Base-by-base conservation (phyloP, 2,113 vertebrate genomes). In the Laticauda laticaudata region DNA sequence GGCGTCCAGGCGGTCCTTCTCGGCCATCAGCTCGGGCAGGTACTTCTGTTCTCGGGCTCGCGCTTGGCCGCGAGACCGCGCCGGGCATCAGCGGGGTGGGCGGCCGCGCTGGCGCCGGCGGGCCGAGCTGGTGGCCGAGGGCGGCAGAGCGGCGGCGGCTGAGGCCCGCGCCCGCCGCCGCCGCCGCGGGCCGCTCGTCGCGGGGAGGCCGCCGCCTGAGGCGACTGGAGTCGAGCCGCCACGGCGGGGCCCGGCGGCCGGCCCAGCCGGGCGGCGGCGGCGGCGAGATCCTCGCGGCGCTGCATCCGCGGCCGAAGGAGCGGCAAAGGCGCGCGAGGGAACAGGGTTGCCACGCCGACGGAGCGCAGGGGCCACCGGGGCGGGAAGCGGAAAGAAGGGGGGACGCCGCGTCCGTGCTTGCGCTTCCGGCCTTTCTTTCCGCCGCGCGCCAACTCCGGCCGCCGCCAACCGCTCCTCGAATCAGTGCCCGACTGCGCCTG, bases 1-100 rank as follows among this genome's bases (percentile, higher is more conserved):
- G 18, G 99, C 98, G 95, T 99, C 99, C 94, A 99, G 96, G 59
- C 99, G 99, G 97, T 99, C 99, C 95, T 99, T 99, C 93, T 99
- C 99, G 0, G 99, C 99, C 97, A 99, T 98, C 81, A 99, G 98
- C 97, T 99, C 99, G 3, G 99, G 99, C 81, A 99, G 97, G 87
- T 99, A 99, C 91, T 99, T 99, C n/a, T n/a, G 45, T 98, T 98
- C 96, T 99, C 99, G 0, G 97, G 97, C 98, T 99, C n/a, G n/a
- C n/a, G n/a, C n/a, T n/a, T n/a, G n/a, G n/a, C n/a, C n/a, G n/a
- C n/a, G n/a, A n/a, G n/a, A n/a, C n/a, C n/a, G n/a, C n/a, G n/a
- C n/a, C n/a, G n/a, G n/a, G n/a, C n/a, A n/a, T n/a, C n/a, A n/a
- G n/a, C n/a, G n/a, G n/a, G n/a, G n/a, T n/a, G n/a, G n/a, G n/a